These are phyloP conservation scores for Apamea crenata DNA, from an alignment of 2,888 invertebrate genomes.

Conservation along the genomic window DNA sequence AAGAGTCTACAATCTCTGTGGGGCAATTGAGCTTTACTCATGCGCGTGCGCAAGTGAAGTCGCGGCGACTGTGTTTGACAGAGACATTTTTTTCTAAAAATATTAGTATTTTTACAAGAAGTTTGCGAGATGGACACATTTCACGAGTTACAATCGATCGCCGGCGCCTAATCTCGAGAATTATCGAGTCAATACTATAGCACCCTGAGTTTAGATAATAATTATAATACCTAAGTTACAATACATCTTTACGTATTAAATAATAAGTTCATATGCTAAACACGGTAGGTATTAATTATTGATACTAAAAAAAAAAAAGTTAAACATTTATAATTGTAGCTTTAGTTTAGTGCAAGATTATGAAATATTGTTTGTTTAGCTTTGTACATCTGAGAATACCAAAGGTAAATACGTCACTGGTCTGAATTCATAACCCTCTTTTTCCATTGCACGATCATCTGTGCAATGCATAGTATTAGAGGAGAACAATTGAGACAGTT, in stretches of 20 bases:
- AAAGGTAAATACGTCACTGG: background rate
- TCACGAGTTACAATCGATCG: conserved; percentile 11
- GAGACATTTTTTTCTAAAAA: background rate
- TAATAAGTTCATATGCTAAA: conserved; percentile 71
- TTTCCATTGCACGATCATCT: background rate
- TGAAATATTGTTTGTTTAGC: conserved; percentile 3
- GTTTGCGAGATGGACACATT: background rate
- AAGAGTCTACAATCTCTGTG: background rate
- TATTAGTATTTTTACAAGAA: background rate
- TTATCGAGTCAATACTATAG: conserved; percentile 73
- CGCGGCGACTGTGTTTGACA: background rate
- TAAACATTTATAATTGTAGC: conserved; percentile 68
- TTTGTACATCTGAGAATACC: conserved; percentile 13
- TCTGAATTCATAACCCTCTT: background rate
- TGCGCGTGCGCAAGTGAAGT: conserved; percentile 4
- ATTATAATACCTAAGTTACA: conserved; percentile 67
- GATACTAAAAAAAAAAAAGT: conserved; percentile 74
- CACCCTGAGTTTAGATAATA: conserved; percentile 80
- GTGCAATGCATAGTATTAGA: conserved; percentile 4
- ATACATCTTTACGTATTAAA: conserved; percentile 67
- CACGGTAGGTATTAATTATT: conserved; percentile 68
- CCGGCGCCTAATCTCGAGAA: conserved; percentile 33
- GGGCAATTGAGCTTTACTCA: conserved; percentile 8
- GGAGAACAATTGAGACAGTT: background rate
- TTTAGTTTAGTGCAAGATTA: conserved; percentile 60